Evolutionary conservation across 2,113 vertebrate genomes (phyloP), one percentile per base, ranked within the genome.

Genomic region (Engystomops pustulosus): DNA sequence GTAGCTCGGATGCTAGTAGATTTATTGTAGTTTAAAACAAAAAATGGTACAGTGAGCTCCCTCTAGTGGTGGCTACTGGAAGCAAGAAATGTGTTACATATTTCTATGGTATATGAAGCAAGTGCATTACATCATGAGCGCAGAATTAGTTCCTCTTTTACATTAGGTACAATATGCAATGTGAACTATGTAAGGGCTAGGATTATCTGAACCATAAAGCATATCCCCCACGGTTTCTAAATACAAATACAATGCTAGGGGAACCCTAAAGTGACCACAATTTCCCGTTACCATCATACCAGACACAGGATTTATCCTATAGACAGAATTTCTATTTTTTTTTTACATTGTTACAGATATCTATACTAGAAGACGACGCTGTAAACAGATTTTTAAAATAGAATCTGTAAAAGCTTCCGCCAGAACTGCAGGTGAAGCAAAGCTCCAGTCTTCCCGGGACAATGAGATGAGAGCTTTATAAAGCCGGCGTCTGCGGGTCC

Each of bases 321-420:
- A 25, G 38, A 8, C 12, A 27, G 69, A 17, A 15, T 47, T 74
- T 49, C 25, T 18, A 18, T 17, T 74, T 74, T 74, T 74, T 74
- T 74, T 18, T 18, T 23, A 7, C 30, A 20, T 14, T 12, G 55
- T 20, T 55, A 8, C 32, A 45, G 17, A 1, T 32, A 27, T 44
- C 20, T 45, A 72, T 72, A 36, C 36, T 32, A 60, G 80, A 55
- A 7, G 69, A 72, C 47, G 80, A 72, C 80, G 53, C 27, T 60
- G 80, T 60, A 70, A 45, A 47, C 45, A 25, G 45, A n/a, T 36
- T 55, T 38, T 41, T 25, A 60, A 70, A 30, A 60, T 32, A 58
- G 32, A 58, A 82, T 82, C 68, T 38, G 49, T 82, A 82, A 71
- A 78, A 82, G 68, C 69, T 82, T 82, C 80, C 68, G 68, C 44